Evolutionary conservation across 2,113 vertebrate genomes (phyloP), one percentile per base, ranked within the genome.

Genomic region (Planiliza haematocheilus): DNA sequence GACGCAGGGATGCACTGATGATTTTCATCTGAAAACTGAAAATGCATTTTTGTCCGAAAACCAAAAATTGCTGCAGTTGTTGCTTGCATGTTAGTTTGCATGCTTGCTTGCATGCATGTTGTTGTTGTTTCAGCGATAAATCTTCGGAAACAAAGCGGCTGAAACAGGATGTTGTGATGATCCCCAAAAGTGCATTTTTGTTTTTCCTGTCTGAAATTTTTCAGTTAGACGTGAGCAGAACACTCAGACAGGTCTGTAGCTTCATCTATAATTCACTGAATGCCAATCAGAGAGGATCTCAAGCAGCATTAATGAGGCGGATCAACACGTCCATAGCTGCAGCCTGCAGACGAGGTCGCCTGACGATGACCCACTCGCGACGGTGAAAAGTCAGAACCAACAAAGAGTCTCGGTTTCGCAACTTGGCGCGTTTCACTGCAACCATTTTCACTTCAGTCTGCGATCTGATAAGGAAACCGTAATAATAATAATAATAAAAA

Each of bases 221-320:
- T n/a, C n/a, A n/a, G n/a, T n/a, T n/a, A n/a, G 53, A 74, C 16
- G 18, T 70, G 58, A 76, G 73, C 75, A 46, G 58, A 74, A 38
- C 74, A 64, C 66, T 63, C 70, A 67, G 20, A 62, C 58, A 45
- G 66, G 59, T 79, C 57, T 58, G 55, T 70, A 4, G 79, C 69
- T 84, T 67, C 84, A 90, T 90, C 70, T 77, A 86, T 86, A 68
- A 90, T 87, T 89, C 83, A 91, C 75, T 0, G 13, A 45, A 62
- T 52, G 68, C 71, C 83, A 45, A 39, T 74, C 80, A 70, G 74
- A 59, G 77, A 52, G 57, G 56, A 21, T 84, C 92, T 91, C 91
- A 91, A 79, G 90, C 78, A 79, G 79, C 83, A 82, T 86, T 89
- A 88, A 87, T 90, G 81, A 90, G 82, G 61, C 62, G 66, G 70